Base-by-base conservation (phyloP, 1,140 invertebrate genomes). In the Zaprionus davidi region DNA sequence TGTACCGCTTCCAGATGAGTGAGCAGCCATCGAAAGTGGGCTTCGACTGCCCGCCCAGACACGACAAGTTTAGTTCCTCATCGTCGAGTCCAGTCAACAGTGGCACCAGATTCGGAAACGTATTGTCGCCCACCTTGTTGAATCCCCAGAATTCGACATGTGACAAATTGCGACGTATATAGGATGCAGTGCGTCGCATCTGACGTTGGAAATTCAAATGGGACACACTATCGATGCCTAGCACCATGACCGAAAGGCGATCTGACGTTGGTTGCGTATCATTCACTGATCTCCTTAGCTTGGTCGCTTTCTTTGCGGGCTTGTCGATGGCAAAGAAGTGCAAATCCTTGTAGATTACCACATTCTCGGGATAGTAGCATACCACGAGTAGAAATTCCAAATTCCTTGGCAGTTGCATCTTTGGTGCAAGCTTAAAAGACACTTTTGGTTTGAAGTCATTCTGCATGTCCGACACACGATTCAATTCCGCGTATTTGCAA, bases 171-270 rank as follows among this genome's bases (percentile, higher is more conserved):
- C 94, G 93, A 13, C 76, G 70, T 5, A 97, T 93, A 78, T 94
- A 95, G 1, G 93, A 78, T 1, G 95, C 92, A 0, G 97, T 97
- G 80, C 94, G 94, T 0, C 96, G 96, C 96, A 98, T 96, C 68
- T 97, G 96, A 22, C 97, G 94, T 53, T 96, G 94, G 68, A 98
- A 96, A 93, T 98, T 98, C 57, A 98, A 93, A 55, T 97, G 94
- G 0, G 97, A 98, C 2, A 98, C 94, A 1, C 97, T 96, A 90
- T 98, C 97, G 15, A 98, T 94, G 0, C 98, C 98, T n/a, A 98
- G 91, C 12, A 98, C 93, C 24, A 98, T 93, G 0, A 99, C 94
- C 1, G 91, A 92, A 13, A 92, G 94, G 91, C 53, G 81, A 79
- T 41, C 90, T 31, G 46, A 36, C 1, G 44, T 15, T 22, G 22